Conservation (phyloP, 92 coral and sea anemone species). For the Bergia puertoricense region DNA sequence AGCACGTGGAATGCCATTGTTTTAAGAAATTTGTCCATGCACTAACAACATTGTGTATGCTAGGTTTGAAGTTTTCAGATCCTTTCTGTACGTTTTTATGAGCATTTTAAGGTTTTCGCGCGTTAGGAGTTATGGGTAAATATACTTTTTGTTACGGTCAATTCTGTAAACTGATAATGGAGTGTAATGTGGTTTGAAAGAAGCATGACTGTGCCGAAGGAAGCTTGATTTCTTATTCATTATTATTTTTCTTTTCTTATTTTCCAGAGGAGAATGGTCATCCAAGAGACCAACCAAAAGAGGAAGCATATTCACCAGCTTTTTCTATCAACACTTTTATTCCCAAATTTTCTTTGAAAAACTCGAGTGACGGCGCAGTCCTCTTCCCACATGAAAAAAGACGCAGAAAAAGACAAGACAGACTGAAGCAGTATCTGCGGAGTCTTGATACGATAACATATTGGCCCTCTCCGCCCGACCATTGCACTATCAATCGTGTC, state of each 20-base stretch:
- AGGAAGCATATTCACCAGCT: not conserved
- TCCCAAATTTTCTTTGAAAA: conserved; percentile 25
- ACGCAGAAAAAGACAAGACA: conserved; percentile 49
- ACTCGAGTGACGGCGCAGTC: conserved; percentile 36
- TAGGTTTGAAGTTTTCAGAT: no score
- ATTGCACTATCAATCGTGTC: conserved; percentile 64
- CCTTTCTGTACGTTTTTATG: no score
- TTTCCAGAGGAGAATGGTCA: not conserved
- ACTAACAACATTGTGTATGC: no score
- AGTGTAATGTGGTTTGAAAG: no score
- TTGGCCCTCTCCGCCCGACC: conserved; percentile 46
- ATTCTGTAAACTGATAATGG: no score
- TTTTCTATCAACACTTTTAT: not conserved
- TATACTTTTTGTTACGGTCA: no score
- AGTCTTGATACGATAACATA: conserved; percentile 48
- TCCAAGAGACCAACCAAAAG: not conserved
- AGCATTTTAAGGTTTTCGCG: no score
- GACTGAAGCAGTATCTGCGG: conserved; percentile 47
- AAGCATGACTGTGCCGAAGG: no score
- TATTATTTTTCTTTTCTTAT: not conserved
- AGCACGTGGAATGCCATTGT: no score
- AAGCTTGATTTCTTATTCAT: no score
- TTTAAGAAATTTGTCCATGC: no score
- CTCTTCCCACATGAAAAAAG: conserved; percentile 70
- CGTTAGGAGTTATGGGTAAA: no score